These are phyloP conservation scores for Listrodromus nycthemerus DNA, from an alignment of 2,888 invertebrate genomes.

Conservation along the genomic window DNA sequence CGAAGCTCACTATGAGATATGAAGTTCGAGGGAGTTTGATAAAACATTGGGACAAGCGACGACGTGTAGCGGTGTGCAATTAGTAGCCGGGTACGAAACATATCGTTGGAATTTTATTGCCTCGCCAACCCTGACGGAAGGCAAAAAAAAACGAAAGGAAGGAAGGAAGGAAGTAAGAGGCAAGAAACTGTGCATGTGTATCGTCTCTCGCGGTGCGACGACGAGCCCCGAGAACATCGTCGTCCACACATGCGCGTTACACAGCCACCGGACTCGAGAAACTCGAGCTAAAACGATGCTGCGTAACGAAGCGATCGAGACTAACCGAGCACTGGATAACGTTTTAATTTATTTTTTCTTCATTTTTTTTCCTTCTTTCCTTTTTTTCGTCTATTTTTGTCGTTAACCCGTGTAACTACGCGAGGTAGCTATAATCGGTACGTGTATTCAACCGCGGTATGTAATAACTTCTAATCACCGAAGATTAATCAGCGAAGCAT, in stretches of 20 bases:
- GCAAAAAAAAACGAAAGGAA: slow-evolving; percentile 33
- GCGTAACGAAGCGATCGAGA: slow-evolving; percentile 41
- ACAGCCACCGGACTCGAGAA: slow-evolving; percentile 1
- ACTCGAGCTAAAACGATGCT: slow-evolving; percentile 17
- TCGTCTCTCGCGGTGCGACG: slow-evolving; percentile 30
- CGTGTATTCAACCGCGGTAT: slow-evolving; percentile 34
- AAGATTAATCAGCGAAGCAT: slow-evolving; percentile 53
- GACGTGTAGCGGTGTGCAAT: slow-evolving; percentile 57
- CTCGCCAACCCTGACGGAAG: slow-evolving; percentile 37
- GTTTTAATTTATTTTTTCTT: slow-evolving; percentile 13
- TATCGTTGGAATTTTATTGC: slow-evolving; percentile 61
- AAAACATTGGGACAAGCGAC: slow-evolving; percentile 48
- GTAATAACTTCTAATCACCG: slow-evolving; percentile 59
- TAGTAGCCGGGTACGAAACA: slow-evolving; percentile 59
- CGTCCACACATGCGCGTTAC: background rate
- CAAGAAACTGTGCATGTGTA: slow-evolving; percentile 47
- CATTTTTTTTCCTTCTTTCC: background rate
- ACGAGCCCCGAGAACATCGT: slow-evolving; percentile 1
- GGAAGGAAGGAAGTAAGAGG: slow-evolving; percentile 19
- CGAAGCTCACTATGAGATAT: slow-evolving; percentile 21
- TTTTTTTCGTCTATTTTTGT: slow-evolving; percentile 1
- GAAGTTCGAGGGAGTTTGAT: slow-evolving; percentile 26
- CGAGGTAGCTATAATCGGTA: slow-evolving; percentile 31
- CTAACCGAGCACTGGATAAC: slow-evolving; percentile 2
- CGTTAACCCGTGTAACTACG: background rate